Evolutionary conservation across 2,797 vertebrate genomes (phyloP).

Genomic region (Telmatherina bonti): DNA sequence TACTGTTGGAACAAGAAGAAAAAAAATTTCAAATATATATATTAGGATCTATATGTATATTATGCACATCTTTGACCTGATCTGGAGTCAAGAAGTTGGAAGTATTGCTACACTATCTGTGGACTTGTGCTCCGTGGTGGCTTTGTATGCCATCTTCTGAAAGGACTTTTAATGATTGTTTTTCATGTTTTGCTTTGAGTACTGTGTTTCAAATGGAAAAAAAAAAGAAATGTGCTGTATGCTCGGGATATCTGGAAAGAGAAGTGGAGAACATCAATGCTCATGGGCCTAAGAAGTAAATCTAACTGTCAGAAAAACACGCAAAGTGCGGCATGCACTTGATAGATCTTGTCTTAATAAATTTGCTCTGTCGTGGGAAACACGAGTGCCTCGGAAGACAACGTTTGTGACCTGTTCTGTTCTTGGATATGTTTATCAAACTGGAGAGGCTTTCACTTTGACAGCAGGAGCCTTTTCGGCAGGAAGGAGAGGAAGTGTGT

Average conservation of each 20-base stretch:
- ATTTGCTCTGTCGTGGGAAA: constrained; percentile 98
- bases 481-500: constrained; percentile 68
- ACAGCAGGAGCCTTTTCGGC: constrained; percentile 65
- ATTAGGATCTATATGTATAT: constrained; percentile 38
- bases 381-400: constrained; percentile 92
- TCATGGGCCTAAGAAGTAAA: constrained; percentile 90
- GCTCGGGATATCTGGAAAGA: constrained; percentile 94
- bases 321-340: constrained; percentile 87
- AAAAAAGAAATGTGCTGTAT: constrained; percentile 92
- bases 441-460: constrained; percentile 71
- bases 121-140: constrained; percentile 77
- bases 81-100: constrained; percentile 67
- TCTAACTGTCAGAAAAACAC: constrained; percentile 83
- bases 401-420: constrained; percentile 92
- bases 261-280: constrained; percentile 91
- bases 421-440: constrained; percentile 79
- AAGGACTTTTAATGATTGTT: constrained; percentile 88
- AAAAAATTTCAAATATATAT: constrained; percentile 41
- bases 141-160: constrained; percentile 84
- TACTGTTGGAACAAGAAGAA: constrained; percentile 28
- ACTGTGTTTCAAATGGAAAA: constrained; percentile 91
- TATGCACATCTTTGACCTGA: constrained; percentile 40
- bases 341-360: constrained; percentile 98
- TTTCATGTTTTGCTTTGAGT: constrained; percentile 92
- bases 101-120: constrained; percentile 48